Percentiles rank a stretch among this genome's conserved stretches.
Conservation (phyloP, 2,113 vertebrate genomes). For the Chaetura pelagica region DNA sequence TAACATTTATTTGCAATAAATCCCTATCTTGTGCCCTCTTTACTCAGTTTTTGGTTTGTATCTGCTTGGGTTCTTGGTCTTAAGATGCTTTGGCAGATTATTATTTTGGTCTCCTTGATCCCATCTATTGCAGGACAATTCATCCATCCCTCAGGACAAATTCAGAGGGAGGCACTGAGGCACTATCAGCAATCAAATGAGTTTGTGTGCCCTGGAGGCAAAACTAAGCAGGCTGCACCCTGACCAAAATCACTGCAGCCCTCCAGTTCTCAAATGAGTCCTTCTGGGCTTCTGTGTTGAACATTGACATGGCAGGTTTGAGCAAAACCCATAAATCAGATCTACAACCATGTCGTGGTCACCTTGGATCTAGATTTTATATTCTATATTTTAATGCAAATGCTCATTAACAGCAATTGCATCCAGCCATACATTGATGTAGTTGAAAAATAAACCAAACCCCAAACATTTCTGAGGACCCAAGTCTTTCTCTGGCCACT, state of each 20-base stretch:
- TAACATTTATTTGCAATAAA: background rate
- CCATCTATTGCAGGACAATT: background rate
- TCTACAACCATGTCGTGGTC: background rate
- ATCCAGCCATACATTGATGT: background rate
- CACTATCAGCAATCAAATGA: background rate
- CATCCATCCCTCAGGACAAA: background rate
- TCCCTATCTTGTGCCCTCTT: background rate
- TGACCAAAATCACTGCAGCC: background rate
- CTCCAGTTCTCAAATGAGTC: background rate
- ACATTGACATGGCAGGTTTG: background rate
- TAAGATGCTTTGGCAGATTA: background rate
- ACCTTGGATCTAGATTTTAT: background rate
- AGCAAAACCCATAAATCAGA: background rate
- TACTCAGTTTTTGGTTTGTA: background rate
- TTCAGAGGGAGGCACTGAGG: background rate
- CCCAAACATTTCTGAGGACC: background rate
- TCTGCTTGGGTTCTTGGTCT: background rate
- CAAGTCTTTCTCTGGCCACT: background rate
- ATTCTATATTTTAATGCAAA: background rate
- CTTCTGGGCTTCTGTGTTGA: background rate
- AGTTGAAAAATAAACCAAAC: background rate
- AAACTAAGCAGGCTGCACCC: background rate
- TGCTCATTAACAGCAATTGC: background rate
- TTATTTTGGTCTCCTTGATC: background rate
- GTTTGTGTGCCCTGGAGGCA: background rate